These are phyloP conservation scores for Tarsius wallacei DNA, from an alignment of 2,797 vertebrate genomes.

Conservation along the genomic window DNA sequence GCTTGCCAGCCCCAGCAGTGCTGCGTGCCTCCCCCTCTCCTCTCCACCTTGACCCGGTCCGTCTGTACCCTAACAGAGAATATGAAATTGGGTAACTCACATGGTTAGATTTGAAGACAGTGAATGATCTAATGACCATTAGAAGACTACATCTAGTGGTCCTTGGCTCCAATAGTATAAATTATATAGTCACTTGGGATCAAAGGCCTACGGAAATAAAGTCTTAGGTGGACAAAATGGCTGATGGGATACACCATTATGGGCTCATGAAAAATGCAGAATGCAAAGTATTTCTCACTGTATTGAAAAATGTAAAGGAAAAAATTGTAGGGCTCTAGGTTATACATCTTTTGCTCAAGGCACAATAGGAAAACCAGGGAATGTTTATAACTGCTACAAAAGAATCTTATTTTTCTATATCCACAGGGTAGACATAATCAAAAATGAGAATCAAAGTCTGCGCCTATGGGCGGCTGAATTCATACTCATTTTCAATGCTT, in stretches of 20 bases:
- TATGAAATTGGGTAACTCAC: background rate
- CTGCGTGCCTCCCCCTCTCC: no score
- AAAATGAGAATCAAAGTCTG: slow-evolving; percentile 27
- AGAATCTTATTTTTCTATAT: background rate
- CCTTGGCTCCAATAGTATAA: background rate
- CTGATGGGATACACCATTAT: background rate
- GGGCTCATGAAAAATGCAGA: background rate
- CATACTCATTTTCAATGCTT: background rate
- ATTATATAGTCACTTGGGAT: background rate
- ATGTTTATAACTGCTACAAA: background rate
- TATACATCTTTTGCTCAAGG: background rate
- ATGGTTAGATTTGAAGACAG: background rate
- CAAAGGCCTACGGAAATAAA: background rate
- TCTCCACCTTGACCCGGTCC: no score
- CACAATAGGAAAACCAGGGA: background rate
- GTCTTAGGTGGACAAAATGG: background rate
- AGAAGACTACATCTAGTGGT: background rate
- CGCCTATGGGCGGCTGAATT: background rate
- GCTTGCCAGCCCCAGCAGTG: no score
- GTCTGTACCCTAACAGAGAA: background rate
- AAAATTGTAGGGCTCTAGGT: background rate
- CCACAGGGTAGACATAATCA: background rate
- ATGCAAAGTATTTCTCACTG: background rate
- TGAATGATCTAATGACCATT: background rate
- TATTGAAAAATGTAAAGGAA: background rate